Evolutionary conservation across 2,113 vertebrate genomes (phyloP).

Genomic region (Catharus minimus): DNA sequence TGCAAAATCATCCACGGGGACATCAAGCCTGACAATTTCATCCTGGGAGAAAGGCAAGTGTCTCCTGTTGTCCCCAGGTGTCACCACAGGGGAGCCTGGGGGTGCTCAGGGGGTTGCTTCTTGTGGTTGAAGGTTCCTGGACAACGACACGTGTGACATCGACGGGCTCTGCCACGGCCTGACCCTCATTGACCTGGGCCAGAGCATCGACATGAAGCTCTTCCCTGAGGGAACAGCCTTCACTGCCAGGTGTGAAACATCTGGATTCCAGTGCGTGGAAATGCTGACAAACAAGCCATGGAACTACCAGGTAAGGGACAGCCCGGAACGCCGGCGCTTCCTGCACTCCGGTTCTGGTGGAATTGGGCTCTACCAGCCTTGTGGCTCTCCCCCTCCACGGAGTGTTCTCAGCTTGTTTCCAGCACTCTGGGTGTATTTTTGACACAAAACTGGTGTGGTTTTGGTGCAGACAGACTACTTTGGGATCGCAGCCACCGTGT

Average conservation of each 20-base stretch:
- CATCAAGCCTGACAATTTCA: slow-evolving; percentile 96
- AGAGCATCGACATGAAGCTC: slow-evolving; percentile 92
- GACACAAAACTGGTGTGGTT: background rate
- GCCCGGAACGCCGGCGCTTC: fast-evolving
- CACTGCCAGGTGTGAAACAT: slow-evolving; percentile 86
- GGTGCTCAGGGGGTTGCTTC: background rate
- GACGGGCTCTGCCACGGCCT: slow-evolving; percentile 85
- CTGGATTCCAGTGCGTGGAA: slow-evolving; percentile 92
- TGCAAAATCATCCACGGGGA: slow-evolving; percentile 88
- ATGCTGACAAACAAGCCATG: slow-evolving; percentile 90
- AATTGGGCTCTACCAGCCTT: fast-evolving
- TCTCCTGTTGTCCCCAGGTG: background rate
- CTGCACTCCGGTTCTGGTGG: fast-evolving
- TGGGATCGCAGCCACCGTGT: slow-evolving; percentile 88
- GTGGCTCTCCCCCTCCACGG: background rate
- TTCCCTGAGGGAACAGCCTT: slow-evolving; percentile 88
- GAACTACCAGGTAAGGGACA: slow-evolving; percentile 88
- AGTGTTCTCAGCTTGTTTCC: background rate
- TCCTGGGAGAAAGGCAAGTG: slow-evolving; percentile 85
- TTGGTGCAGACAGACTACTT: slow-evolving; percentile 88
- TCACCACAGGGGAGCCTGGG: fast-evolving
- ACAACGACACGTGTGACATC: slow-evolving; percentile 73
- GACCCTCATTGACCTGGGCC: slow-evolving; percentile 90
- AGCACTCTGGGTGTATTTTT: background rate
- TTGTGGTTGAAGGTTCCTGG: slow-evolving; percentile 81